These are phyloP conservation scores for Diploptera punctata DNA, from an alignment of 2,888 invertebrate genomes.

Conservation along the genomic window DNA sequence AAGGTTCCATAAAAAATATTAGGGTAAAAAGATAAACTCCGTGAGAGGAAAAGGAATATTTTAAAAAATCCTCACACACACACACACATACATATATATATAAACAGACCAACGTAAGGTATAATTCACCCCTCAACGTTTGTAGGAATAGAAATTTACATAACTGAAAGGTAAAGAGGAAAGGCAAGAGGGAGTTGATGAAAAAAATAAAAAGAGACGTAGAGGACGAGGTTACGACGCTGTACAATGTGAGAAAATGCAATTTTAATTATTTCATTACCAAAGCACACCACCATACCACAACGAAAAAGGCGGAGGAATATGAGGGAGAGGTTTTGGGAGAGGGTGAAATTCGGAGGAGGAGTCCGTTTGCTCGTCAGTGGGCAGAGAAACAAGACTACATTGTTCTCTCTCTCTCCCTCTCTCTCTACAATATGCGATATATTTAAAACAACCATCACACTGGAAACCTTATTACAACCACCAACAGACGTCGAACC, in stretches of 20 bases:
- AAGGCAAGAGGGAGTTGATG: neutral
- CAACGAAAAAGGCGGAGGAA: neutral
- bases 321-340: no score
- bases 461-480: slow-evolving; percentile 14
- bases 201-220: slow-evolving; percentile 18
- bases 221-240: slow-evolving; percentile 27
- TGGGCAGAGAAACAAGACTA: slow-evolving; percentile 21
- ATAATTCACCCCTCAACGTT: slow-evolving; percentile 18
- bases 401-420: neutral
- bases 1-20: neutral
- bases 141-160: slow-evolving; percentile 23
- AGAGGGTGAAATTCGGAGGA: no score
- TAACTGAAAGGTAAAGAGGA: slow-evolving; percentile 26
- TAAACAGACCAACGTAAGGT: slow-evolving; percentile 20
- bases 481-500: slow-evolving; percentile 1
- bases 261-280: slow-evolving; percentile 38
- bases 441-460: slow-evolving; percentile 23
- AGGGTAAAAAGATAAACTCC: slow-evolving; percentile 8
- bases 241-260: slow-evolving; percentile 35
- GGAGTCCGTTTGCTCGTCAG: slow-evolving; percentile 10
- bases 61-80: neutral
- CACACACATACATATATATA: neutral
- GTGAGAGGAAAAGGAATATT: slow-evolving; percentile 9
- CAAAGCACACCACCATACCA: slow-evolving; percentile 20
- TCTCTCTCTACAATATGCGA: slow-evolving; percentile 3